Conservation (phyloP, 2,888 invertebrate genomes). For the Amblyjoppa proteus region DNA sequence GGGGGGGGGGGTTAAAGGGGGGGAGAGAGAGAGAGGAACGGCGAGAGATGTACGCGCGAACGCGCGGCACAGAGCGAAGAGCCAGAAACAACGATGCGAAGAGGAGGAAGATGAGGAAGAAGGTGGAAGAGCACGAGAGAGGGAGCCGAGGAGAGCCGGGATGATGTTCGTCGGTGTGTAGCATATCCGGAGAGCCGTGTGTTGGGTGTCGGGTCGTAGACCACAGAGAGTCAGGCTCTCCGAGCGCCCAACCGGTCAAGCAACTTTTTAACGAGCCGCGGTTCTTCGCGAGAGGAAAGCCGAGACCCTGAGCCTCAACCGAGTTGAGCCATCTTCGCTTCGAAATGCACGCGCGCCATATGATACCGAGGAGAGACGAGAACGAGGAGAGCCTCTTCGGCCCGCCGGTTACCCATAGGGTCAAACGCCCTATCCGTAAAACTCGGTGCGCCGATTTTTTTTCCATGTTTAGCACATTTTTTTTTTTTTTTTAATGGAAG, state of each 20-base stretch:
- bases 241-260: slow-evolving; percentile 84
- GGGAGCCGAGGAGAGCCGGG: slow-evolving; percentile 66
- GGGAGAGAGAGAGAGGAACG: slow-evolving; percentile 29
- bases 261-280: slow-evolving; percentile 85
- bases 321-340: slow-evolving; percentile 83
- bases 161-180: slow-evolving; percentile 79
- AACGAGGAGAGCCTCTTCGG: slow-evolving; percentile 57
- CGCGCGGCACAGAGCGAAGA: slow-evolving; percentile 54
- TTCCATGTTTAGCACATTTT: slow-evolving; percentile 37
- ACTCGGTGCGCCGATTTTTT: too few relatives aligned
- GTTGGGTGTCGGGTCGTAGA: slow-evolving; percentile 83
- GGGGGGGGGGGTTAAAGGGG: slow-evolving; percentile 30
- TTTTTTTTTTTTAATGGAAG: slow-evolving; percentile 23
- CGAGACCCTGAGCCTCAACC: slow-evolving; percentile 78
- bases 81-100: slow-evolving; percentile 60
- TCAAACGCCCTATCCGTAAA: slow-evolving; percentile 65
- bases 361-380: slow-evolving; percentile 75
- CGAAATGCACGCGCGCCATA: slow-evolving; percentile 82
- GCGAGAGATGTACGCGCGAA: slow-evolving; percentile 61
- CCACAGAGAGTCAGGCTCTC: slow-evolving; percentile 81
- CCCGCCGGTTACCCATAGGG: slow-evolving; percentile 65
- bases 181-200: slow-evolving; percentile 72
- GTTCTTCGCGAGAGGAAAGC: slow-evolving; percentile 76
- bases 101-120: slow-evolving; percentile 45
- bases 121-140: slow-evolving; percentile 8